Percentiles rank a stretch among this genome's conserved stretches.
Conservation (phyloP, 2,113 vertebrate species). For the Ictalurus punctatus region DNA sequence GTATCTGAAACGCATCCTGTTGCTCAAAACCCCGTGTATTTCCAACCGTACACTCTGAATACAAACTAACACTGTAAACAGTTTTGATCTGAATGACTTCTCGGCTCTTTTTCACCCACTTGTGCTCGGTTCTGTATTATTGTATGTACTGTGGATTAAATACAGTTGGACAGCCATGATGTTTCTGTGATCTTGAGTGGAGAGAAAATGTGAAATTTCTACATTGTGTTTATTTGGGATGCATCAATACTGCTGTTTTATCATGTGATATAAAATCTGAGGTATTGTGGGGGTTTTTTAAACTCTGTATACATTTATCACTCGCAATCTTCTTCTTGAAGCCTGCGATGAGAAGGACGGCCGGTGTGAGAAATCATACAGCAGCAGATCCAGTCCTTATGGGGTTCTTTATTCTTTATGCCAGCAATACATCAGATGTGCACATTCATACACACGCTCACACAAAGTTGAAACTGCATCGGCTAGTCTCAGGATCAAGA, state of each 20-base stretch:
- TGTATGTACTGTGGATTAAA: conserved; percentile 83
- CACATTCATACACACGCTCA: background rate
- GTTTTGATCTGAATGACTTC: conserved; percentile 49
- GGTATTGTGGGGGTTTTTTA: background rate
- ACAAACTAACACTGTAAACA: background rate
- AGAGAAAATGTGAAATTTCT: background rate
- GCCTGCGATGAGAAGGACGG: background rate
- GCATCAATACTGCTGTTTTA: background rate
- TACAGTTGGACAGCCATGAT: conserved; percentile 74
- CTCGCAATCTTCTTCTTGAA: no score
- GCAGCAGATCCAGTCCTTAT: conserved; percentile 33
- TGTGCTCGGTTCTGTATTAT: conserved; percentile 78
- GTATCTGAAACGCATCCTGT: background rate
- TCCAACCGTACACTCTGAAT: background rate
- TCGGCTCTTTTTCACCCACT: conserved; percentile 67
- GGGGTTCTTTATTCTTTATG: conserved; percentile 67
- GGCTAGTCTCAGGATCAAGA: background rate
- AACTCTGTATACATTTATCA: background rate
- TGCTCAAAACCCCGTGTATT: background rate
- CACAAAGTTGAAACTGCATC: conserved; percentile 10
- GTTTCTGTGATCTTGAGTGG: conserved; percentile 54
- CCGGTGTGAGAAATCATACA: conserved; percentile 7
- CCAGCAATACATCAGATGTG: conserved; percentile 56
- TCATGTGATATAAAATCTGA: background rate
- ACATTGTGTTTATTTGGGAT: background rate